A percentile compares a stretch with the other conserved stretches of the same genome.
Conservation (phyloP, 2,888 invertebrate species). For the Hemicrepidius hirtus region DNA sequence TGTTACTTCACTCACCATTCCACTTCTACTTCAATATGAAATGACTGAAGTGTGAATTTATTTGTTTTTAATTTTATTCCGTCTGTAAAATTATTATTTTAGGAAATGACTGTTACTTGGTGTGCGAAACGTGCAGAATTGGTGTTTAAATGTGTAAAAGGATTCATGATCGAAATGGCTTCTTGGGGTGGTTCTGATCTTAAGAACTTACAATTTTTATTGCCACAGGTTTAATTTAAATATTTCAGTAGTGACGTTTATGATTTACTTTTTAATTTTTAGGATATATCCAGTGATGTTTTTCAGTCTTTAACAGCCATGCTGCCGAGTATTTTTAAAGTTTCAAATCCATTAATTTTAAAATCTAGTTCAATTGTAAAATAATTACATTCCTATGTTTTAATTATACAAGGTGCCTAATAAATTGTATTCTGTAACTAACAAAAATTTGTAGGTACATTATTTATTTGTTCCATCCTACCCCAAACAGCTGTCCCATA, state of each 20-base stretch:
- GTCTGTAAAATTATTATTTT: slow-evolving; percentile 50
- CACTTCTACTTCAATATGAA: slow-evolving; percentile 93
- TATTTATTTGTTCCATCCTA: no score
- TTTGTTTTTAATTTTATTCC: slow-evolving; percentile 15
- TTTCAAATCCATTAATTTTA: slow-evolving; percentile 93
- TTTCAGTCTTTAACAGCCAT: slow-evolving; percentile 89
- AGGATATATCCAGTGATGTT: slow-evolving; percentile 87
- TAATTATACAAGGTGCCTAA: no score
- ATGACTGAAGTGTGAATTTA: slow-evolving; percentile 86
- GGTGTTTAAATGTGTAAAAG: slow-evolving; percentile 99
- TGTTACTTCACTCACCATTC: slow-evolving; percentile 93
- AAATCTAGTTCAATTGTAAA: slow-evolving; percentile 67
- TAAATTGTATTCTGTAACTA: no score
- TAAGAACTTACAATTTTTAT: slow-evolving; percentile 89
- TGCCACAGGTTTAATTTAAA: slow-evolving; percentile 80
- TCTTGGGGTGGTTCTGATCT: slow-evolving; percentile 94
- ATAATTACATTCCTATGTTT: not conserved
- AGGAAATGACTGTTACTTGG: slow-evolving; percentile 98
- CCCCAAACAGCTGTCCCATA: no score
- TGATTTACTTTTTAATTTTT: slow-evolving; percentile 62
- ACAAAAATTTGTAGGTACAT: no score
- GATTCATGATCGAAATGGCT: slow-evolving; percentile 99
- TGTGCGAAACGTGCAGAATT: slow-evolving; percentile 96
- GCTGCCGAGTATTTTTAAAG: slow-evolving; percentile 94
- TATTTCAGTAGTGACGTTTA: slow-evolving; percentile 19